Conservation (phyloP, 1,140 invertebrate genomes). For the Mya arenaria region DNA sequence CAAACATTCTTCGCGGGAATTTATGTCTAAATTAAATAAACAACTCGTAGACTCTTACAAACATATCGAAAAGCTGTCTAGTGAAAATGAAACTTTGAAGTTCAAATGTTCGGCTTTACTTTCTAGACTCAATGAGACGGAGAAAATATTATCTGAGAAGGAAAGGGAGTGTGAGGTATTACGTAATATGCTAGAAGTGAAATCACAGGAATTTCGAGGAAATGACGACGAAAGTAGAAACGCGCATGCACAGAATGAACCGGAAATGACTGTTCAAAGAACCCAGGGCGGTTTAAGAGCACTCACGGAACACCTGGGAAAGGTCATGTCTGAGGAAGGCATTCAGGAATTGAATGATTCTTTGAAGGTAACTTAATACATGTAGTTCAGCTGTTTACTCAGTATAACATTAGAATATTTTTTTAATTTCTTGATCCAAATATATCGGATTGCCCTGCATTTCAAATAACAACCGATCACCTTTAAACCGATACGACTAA, state of each 20-base stretch:
- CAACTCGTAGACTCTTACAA: conserved; percentile 40
- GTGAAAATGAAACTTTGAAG: conserved; percentile 34
- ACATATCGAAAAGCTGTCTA: conserved; percentile 22
- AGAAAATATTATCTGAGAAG: neutral
- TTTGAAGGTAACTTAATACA: neutral
- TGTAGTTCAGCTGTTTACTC: neutral
- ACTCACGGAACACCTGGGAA: conserved; percentile 7
- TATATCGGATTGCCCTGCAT: neutral
- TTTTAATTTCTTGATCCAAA: neutral
- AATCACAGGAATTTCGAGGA: neutral
- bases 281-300: neutral
- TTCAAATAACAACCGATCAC: neutral
- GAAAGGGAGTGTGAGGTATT: neutral
- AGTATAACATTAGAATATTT: neutral
- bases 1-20: neutral
- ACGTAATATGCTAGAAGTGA: conserved; percentile 3
- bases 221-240: neutral
- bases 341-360: conserved; percentile 8
- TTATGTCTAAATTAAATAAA: conserved; percentile 9
- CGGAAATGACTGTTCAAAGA: neutral
- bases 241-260: neutral
- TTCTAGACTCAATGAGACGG: conserved; percentile 18
- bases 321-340: neutral
- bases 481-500: neutral
- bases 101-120: conserved; percentile 43